Evolutionary conservation across 1,140 invertebrate genomes (phyloP).

Genomic region (Procambarus clarkii): DNA sequence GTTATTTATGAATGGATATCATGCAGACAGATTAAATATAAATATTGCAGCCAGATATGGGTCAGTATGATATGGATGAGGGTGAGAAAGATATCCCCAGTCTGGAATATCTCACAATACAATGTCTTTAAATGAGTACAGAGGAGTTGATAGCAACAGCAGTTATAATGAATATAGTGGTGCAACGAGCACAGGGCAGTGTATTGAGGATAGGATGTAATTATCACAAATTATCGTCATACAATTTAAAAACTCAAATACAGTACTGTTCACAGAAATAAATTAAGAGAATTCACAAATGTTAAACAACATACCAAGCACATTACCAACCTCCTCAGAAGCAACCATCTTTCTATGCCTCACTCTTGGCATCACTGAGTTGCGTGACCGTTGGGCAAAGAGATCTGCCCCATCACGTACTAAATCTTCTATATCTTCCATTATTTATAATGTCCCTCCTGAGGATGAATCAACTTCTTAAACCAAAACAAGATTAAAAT

Average conservation of each 20-base stretch:
- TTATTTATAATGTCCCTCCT: background rate
- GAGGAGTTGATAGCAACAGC: too few relatives aligned
- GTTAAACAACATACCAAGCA: background rate
- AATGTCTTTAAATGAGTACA: too few relatives aligned
- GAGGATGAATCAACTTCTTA: background rate
- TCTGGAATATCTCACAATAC: too few relatives aligned
- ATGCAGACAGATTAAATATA: background rate
- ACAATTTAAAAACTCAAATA: background rate
- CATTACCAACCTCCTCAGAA: constrained; percentile 7
- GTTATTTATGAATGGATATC: background rate
- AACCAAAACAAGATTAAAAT: too few relatives aligned
- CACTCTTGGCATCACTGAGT: constrained; percentile 58
- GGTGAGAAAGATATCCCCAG: too few relatives aligned
- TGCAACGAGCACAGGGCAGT: too few relatives aligned
- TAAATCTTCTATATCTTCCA: constrained; percentile 63
- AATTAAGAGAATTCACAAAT: background rate
- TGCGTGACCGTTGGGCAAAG: constrained; percentile 14
- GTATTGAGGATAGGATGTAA: too few relatives aligned
- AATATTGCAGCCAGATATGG: too few relatives aligned
- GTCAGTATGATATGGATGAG: too few relatives aligned
- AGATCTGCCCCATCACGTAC: constrained; percentile 38
- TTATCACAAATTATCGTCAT: background rate
- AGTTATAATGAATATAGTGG: too few relatives aligned
- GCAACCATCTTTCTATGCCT: constrained; percentile 26
- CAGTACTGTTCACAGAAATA: background rate